phyloP scores from a whole-genome alignment of 2,113 vertebrate species.

The Sardina pilchardus region DNA sequence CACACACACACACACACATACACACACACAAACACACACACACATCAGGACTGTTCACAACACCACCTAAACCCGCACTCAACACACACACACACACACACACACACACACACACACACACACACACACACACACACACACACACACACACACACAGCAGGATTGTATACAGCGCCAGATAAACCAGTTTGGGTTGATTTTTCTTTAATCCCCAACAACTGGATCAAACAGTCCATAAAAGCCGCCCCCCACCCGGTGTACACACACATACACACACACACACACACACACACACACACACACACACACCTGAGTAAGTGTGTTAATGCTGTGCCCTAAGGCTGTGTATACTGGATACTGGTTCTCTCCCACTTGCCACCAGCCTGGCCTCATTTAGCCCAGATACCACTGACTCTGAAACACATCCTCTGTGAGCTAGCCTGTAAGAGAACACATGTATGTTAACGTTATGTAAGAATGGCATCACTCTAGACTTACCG shows the following conservation, averaged over 20 bases:
- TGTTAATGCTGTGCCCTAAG: constrained; percentile 52
- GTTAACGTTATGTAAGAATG: neutral
- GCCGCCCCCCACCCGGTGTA: constrained; percentile 49
- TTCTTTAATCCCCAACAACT: constrained; percentile 70
- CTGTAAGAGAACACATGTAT: no score
- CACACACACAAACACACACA: no score
- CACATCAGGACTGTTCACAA: neutral
- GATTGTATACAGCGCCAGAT: constrained; percentile 13
- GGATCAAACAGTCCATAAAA: constrained; percentile 73
- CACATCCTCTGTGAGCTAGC: no score
- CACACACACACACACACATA: no score
- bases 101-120: constrained; percentile 1
- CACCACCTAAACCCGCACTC: neutral
- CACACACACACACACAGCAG: constrained; percentile 31
- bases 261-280: constrained; percentile 3
- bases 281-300: neutral
- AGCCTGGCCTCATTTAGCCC: neutral
- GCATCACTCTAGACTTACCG: neutral
- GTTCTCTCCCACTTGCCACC: neutral
- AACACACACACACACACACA: constrained; percentile 3
- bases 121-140: constrained; percentile 3
- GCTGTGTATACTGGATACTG: neutral
- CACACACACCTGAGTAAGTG: constrained; percentile 64
- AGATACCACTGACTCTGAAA: neutral
- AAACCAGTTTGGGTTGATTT: constrained; percentile 75